Conservation (phyloP, 2,888 invertebrate genomes). For the Drepanosiphum platanoidis region DNA sequence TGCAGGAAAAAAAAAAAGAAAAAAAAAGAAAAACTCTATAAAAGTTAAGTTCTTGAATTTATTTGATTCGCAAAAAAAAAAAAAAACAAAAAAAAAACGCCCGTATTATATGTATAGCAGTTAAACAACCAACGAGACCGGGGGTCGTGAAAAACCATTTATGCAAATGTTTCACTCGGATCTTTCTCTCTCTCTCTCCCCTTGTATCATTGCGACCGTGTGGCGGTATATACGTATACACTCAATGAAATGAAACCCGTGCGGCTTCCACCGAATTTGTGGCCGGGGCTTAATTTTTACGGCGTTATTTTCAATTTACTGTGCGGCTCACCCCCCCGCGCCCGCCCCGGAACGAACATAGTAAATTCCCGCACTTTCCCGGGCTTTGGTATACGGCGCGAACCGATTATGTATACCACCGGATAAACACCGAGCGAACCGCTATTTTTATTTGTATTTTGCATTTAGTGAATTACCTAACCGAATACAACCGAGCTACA, state of each 20-base stretch:
- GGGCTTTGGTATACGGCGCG: neutral
- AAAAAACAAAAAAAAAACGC: constrained; percentile 16
- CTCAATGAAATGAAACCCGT: constrained; percentile 60
- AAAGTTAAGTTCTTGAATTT: constrained; percentile 62
- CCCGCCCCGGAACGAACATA: neutral
- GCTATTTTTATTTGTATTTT: constrained; percentile 36
- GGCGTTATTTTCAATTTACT: constrained; percentile 61
- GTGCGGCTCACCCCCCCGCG: constrained; percentile 23
- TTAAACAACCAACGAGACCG: constrained; percentile 54
- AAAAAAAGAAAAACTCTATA: constrained; percentile 53
- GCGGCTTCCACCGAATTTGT: constrained; percentile 59
- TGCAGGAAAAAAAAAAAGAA: no score
- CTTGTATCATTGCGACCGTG: constrained; percentile 28
- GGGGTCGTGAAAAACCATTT: constrained; percentile 61
- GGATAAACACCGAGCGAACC: constrained; percentile 47
- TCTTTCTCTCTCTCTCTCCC: constrained; percentile 19
- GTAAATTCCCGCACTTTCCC: constrained; percentile 18
- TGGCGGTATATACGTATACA: constrained; percentile 46
- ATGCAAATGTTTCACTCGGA: constrained; percentile 60
- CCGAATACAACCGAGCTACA: neutral
- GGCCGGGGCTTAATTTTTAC: constrained; percentile 61
- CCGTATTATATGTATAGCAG: constrained; percentile 46
- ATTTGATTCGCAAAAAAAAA: constrained; percentile 50
- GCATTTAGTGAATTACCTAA: constrained; percentile 38
- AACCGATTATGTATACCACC: constrained; percentile 20